Base-by-base conservation (phyloP, 2,888 invertebrate species). In the Ellobium chinense region DNA sequence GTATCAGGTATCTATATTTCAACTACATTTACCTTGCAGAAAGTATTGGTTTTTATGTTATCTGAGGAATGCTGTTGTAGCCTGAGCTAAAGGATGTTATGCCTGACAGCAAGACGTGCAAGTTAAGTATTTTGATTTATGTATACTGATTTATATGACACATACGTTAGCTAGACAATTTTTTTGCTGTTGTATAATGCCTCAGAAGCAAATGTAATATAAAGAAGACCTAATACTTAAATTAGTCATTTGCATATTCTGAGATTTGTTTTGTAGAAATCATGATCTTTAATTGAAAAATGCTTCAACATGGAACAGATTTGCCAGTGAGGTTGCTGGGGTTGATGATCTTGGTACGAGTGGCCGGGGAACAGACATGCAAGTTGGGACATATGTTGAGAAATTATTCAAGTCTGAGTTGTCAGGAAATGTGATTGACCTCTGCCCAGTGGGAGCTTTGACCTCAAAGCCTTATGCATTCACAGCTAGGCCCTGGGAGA, bases 241-340 rank as follows among this genome's bases (percentile, higher is more conserved):
- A n/a, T n/a, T n/a, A n/a, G n/a, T n/a, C n/a, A n/a, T n/a, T n/a
- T n/a, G n/a, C n/a, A n/a, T n/a, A n/a, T 46, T 46, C 18, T 18
- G 9, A 46, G 18, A 46, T 46, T 18, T 46, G 46, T 18, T 46
- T 46, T 46, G 46, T 18, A 46, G 46, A 46, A 46, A 46, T 46
- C n/a, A n/a, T n/a, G n/a, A 18, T 46, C 9, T 46, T 46, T 46
- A 46, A 12, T 46, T 46, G 46, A 46, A 46, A 31, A 3, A 27
- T 69, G 1, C 21, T 46, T 29, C 7, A 0, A 24, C 37, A 9
- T n/a, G 37, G 9, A 39, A 14, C 82, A 94, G 94, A 82, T 99
- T 99, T 94, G 99, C 99, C 1, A 99, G 98, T 1, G 99, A 99
- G 94, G 96, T 99, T n/a, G 99, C 99, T 76, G 99, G 99, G 18